Evolutionary conservation across 2,888 invertebrate species (phyloP), one percentile per base, ranked within the genome.

Genomic region (Mellilla xanthometata): DNA sequence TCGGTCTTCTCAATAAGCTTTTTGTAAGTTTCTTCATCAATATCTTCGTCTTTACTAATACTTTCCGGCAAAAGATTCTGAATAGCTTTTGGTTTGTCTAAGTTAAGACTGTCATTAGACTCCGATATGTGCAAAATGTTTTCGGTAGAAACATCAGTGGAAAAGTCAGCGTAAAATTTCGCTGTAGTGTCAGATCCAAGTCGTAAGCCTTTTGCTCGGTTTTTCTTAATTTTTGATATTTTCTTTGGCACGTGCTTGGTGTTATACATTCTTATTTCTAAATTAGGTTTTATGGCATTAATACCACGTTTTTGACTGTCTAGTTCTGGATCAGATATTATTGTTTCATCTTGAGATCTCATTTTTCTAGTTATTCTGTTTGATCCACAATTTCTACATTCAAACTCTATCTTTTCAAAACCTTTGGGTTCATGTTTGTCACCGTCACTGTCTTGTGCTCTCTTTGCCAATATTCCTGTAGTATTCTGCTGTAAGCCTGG

Each of bases 161-260:
- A 87, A 38, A 93, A 85, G 58, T 93, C 92, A 5, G 92, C 93
- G 62, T 94, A 94, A 70, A 94, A 94, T 56, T 91, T 93, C 0
- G 93, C 92, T 0, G 91, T 91, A 22, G 91, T 91, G 34, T 90
- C 89, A 7, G 81, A 66, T 5, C 79, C 81, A 1, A 84, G 58
- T 23, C 91, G 88, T 13, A 88, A 71, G 5, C 89, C 85, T 64
- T 91, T 91, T 35, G 91, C 91, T 59, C 93, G 91, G 55, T 91
- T 93, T 66, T 94, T 94, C 65, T 93, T 94, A 34, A 94, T 72
- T 68, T 92, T 93, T n/a, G 92, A 91, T 60, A 94, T 93, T 70
- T 93, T 92, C 79, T 94, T 93, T 69, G 93, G 93, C 73, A 94
- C 87, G 8, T 93, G 92, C 85, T 94, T 94, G 29, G 92, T 90